Percentiles rank a stretch among this genome's conserved stretches.
phyloP scores from a whole-genome alignment of 2,888 invertebrate species.

The Acleris laterana region DNA sequence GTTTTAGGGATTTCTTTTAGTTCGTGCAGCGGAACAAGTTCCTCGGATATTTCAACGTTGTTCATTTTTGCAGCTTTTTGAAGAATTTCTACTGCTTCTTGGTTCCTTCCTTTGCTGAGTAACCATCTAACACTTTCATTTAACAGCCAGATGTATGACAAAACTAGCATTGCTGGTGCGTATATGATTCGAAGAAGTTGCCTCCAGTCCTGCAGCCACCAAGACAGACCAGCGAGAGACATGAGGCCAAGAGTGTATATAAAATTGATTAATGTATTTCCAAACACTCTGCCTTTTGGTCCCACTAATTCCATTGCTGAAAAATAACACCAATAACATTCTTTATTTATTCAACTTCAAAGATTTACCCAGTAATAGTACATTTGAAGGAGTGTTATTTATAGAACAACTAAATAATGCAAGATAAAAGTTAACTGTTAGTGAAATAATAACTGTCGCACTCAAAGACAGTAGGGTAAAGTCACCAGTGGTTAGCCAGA shows the following conservation, averaged over 20 bases:
- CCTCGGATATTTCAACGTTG: constrained; percentile 73
- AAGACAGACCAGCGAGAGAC: constrained; percentile 87
- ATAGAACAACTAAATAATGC: no score
- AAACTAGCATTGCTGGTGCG: constrained; percentile 86
- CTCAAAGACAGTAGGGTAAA: no score
- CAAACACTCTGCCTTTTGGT: constrained; percentile 89
- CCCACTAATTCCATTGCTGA: constrained; percentile 92
- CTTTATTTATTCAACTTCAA: no score
- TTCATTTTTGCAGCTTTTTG: constrained; percentile 88
- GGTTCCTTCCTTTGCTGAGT: constrained; percentile 86
- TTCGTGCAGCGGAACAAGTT: constrained; percentile 67
- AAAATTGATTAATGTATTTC: constrained; percentile 88
- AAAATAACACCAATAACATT: constrained; percentile 44
- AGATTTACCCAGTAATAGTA: no score
- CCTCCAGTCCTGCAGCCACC: constrained; percentile 89
- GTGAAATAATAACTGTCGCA: no score
- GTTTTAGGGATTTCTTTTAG: constrained; percentile 48
- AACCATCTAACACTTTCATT: constrained; percentile 92
- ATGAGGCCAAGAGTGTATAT: constrained; percentile 90
- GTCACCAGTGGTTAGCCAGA: no score
- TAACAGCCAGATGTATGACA: constrained; percentile 88
- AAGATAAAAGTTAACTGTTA: no score
- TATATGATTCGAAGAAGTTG: constrained; percentile 87
- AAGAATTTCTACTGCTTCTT: constrained; percentile 86
- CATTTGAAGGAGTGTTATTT: no score